Percentiles rank a stretch among this genome's conserved stretches.
Conservation (phyloP, 2,797 vertebrate species). For the Phaenicophaeus curvirostris region DNA sequence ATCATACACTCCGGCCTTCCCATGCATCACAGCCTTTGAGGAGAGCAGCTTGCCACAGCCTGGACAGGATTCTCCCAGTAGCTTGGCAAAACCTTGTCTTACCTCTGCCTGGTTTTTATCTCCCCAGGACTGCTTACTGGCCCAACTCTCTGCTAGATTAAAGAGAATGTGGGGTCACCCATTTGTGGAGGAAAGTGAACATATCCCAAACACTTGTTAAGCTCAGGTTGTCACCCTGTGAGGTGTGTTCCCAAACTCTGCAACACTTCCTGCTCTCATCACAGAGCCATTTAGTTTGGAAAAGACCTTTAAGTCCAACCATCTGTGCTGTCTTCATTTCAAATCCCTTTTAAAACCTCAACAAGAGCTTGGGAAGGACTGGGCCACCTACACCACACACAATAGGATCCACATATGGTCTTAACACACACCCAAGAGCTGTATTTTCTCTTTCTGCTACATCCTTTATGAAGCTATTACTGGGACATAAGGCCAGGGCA, state of each 20-base stretch:
- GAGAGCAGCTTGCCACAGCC: neutral
- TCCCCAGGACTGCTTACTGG: neutral
- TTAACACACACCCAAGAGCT: neutral
- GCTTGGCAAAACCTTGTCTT: neutral
- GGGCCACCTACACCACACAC: rapidly evolving
- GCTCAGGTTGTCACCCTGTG: neutral
- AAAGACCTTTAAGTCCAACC: too few species aligned
- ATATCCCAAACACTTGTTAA: neutral
- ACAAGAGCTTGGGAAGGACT: neutral
- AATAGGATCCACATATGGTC: neutral
- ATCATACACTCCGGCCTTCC: neutral
- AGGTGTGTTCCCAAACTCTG: neutral
- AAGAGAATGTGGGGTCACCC: neutral
- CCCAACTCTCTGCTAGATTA: neutral
- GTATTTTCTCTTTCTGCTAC: neutral
- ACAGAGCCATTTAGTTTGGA: too few species aligned
- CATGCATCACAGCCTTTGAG: neutral
- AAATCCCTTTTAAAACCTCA: neutral
- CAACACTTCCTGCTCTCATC: neutral
- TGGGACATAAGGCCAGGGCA: neutral
- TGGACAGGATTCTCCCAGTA: neutral
- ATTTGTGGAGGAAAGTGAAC: rapidly evolving
- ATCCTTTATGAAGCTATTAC: neutral
- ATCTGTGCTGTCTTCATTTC: neutral
- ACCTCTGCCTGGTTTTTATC: neutral